phyloP scores from a whole-genome alignment of 2,888 invertebrate species.

The Brachyopa scutellaris region DNA sequence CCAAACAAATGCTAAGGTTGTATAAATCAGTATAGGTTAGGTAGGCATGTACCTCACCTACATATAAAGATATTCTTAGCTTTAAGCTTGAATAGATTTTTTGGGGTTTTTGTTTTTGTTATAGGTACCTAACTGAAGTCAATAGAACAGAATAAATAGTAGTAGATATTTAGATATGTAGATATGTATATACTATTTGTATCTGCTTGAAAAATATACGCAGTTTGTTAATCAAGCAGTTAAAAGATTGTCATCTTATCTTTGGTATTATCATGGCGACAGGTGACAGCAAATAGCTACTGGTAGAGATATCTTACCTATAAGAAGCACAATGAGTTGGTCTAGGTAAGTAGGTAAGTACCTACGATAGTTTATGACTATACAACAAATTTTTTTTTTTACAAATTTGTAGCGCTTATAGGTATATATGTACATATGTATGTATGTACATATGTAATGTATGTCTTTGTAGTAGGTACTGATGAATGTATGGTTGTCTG shows the following conservation, averaged over 20 bases:
- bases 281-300: conserved; percentile 44
- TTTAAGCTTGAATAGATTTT: background rate
- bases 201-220: conserved; percentile 24
- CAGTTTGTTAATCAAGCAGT: conserved; percentile 26
- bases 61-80: background rate
- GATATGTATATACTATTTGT: background rate
- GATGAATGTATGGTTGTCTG: too few relatives aligned
- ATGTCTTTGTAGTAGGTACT: background rate
- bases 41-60: background rate
- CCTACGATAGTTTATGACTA: background rate
- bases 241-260: conserved; percentile 54
- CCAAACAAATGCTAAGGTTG: conserved; percentile 13
- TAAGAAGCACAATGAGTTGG: background rate
- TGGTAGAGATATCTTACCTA: too few relatives aligned
- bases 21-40: conserved; percentile 1
- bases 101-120: background rate
- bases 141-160: background rate
- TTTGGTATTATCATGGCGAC: conserved; percentile 34
- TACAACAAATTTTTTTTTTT: too few relatives aligned
- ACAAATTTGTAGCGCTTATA: too few relatives aligned
- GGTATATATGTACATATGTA: background rate
- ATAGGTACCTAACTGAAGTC: background rate
- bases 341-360: too few relatives aligned
- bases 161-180: too few relatives aligned
- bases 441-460: too few relatives aligned